Conservation (phyloP, 1,140 invertebrate species). For the Camponotus vicinus region DNA sequence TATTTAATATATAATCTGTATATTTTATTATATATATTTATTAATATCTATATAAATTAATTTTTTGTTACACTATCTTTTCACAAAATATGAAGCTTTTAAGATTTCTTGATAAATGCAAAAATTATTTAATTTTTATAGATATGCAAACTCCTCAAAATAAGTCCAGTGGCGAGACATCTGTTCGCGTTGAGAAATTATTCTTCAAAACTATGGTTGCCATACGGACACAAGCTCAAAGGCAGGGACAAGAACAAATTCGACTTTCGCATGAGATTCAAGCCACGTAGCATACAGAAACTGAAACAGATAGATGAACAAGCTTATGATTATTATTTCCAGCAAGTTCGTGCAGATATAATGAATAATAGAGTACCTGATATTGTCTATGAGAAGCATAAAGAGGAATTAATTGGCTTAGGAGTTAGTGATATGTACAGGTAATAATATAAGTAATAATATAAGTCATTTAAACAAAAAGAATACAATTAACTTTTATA, state of each 20-base stretch:
- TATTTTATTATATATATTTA: background rate
- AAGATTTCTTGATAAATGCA: background rate
- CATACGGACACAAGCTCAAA: slow-evolving; percentile 86
- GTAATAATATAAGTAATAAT: slow-evolving; percentile 85
- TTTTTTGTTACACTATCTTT: background rate
- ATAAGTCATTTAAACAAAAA: slow-evolving; percentile 33
- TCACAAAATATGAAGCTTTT: background rate
- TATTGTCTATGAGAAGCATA: slow-evolving; percentile 91
- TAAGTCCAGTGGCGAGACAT: slow-evolving; percentile 91
- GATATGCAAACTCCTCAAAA: slow-evolving; percentile 90
- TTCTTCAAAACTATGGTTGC: slow-evolving; percentile 88
- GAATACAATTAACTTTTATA: background rate
- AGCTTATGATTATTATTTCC: slow-evolving; percentile 94
- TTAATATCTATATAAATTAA: background rate
- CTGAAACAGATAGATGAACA: slow-evolving; percentile 90
- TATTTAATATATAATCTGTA: too few relatives aligned
- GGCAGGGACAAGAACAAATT: slow-evolving; percentile 87
- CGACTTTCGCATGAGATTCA: slow-evolving; percentile 93
- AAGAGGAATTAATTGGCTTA: slow-evolving; percentile 92
- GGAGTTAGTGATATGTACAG: slow-evolving; percentile 95
- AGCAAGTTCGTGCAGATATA: slow-evolving; percentile 93
- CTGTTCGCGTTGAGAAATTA: slow-evolving; percentile 91
- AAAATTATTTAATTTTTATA: slow-evolving; percentile 68
- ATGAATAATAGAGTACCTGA: slow-evolving; percentile 92
- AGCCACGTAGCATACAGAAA: slow-evolving; percentile 88